Evolutionary conservation across 2,888 invertebrate species (phyloP).

Genomic region (Synergus japonicus): DNA sequence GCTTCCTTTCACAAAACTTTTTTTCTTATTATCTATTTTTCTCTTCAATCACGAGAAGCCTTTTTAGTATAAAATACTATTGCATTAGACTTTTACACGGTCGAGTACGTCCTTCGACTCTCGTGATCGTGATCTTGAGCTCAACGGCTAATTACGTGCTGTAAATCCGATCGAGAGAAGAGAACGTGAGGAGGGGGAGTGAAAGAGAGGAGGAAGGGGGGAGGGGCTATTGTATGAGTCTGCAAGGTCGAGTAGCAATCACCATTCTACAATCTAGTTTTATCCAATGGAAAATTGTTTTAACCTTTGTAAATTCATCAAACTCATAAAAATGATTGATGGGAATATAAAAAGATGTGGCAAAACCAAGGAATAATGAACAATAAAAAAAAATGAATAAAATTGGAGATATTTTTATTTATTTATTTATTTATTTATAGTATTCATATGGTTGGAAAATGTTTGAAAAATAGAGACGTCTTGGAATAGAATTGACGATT

Average conservation of each 20-base stretch:
- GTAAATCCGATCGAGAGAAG: constrained; percentile 49
- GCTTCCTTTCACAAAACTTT: not conserved
- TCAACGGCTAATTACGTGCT: constrained; percentile 51
- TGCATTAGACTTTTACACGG: constrained; percentile 47
- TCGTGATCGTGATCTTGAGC: constrained; percentile 55
- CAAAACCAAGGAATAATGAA: too few relatives aligned
- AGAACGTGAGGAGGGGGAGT: constrained; percentile 25
- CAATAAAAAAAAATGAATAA: too few relatives aligned
- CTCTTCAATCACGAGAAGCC: not conserved
- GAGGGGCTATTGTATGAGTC: constrained; percentile 22
- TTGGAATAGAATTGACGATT: not conserved
- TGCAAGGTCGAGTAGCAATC: constrained; percentile 38
- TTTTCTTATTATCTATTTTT: constrained; percentile 11
- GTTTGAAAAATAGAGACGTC: not conserved
- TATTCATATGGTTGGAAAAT: not conserved
- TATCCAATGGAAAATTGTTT: constrained; percentile 35
- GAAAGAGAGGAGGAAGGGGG: constrained; percentile 6
- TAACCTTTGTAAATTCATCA: constrained; percentile 34
- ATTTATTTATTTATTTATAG: too few relatives aligned
- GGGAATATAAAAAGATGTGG: not conserved
- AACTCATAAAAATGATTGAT: constrained; percentile 6
- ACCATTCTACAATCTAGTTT: constrained; percentile 31
- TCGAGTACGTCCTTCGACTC: constrained; percentile 54
- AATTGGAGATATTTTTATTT: not conserved
- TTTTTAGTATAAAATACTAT: constrained; percentile 25